Percentiles rank a stretch among this genome's conserved stretches.
Conservation (phyloP, 2,888 invertebrate species). For the Seira sanloemensis region DNA sequence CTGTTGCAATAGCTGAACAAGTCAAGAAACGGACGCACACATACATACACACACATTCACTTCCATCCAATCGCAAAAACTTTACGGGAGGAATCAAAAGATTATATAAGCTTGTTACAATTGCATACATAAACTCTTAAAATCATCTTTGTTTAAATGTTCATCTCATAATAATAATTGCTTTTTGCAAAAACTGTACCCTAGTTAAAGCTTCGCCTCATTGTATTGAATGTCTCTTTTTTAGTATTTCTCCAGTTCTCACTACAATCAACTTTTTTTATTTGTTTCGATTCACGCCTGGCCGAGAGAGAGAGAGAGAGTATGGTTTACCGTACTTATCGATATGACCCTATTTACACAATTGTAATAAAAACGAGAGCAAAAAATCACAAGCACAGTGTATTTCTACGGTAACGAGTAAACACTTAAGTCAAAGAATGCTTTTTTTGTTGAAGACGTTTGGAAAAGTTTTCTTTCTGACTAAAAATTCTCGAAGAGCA, state of each 20-base stretch:
- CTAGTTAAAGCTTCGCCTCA: neutral
- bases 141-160: neutral
- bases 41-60: neutral
- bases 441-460: neutral
- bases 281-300: constrained; percentile 1
- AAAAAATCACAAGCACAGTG: constrained; percentile 10
- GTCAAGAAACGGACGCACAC: neutral
- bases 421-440: neutral
- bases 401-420: constrained; percentile 1
- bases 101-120: neutral
- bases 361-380: constrained; percentile 1
- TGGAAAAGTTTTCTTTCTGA: too few relatives aligned
- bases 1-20: neutral
- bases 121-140: neutral
- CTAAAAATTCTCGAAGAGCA: constrained; percentile 20
- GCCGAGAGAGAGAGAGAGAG: neutral
- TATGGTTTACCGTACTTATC: neutral
- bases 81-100: neutral
- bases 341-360: neutral
- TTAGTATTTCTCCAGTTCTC: constrained; percentile 13
- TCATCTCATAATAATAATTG: too few relatives aligned
- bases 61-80: neutral
- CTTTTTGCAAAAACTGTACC: neutral
- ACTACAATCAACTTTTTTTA: neutral
- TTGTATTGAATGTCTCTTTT: neutral